phyloP scores from a whole-genome alignment of 2,888 invertebrate genomes.

The Patella ulyssiponensis region DNA sequence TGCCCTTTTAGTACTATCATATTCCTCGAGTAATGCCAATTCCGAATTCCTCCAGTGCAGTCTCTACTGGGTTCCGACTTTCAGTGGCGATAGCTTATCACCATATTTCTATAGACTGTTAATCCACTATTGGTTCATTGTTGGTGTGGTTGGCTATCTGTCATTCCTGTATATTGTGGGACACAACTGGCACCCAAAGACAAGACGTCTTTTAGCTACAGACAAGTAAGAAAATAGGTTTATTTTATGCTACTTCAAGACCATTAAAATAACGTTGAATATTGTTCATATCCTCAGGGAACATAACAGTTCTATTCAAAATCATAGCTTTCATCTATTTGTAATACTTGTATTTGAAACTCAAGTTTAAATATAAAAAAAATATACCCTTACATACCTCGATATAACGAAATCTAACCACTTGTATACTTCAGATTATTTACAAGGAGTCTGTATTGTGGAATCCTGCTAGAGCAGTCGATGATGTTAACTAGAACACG shows the following conservation, averaged over 20 bases:
- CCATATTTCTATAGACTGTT: slow-evolving; percentile 28
- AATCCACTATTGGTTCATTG: slow-evolving; percentile 41
- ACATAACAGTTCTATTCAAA: too few species aligned
- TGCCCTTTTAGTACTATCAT: slow-evolving; percentile 48
- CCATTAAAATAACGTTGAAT: too few species aligned
- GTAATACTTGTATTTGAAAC: too few species aligned
- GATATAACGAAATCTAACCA: too few species aligned
- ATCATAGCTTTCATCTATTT: too few species aligned
- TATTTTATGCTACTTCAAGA: not conserved
- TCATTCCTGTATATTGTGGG: slow-evolving; percentile 54
- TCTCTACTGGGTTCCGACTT: slow-evolving; percentile 85
- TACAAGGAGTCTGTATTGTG: slow-evolving; percentile 93
- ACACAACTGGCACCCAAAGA: slow-evolving; percentile 54
- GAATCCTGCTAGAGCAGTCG: slow-evolving; percentile 94
- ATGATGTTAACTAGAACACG: slow-evolving; percentile 90
- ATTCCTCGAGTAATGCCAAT: slow-evolving; percentile 61
- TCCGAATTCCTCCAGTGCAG: slow-evolving; percentile 75
- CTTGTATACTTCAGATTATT: slow-evolving; percentile 78
- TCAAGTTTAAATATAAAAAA: too few species aligned
- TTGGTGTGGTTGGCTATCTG: slow-evolving; percentile 45
- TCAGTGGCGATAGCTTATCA: slow-evolving; percentile 84
- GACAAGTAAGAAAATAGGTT: slow-evolving; percentile 47
- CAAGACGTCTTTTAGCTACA: slow-evolving; percentile 51
- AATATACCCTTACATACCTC: too few species aligned
- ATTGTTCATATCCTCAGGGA: too few species aligned